Evolutionary conservation across 2,797 vertebrate species (phyloP).

Genomic region (Atherinosoma microstoma): DNA sequence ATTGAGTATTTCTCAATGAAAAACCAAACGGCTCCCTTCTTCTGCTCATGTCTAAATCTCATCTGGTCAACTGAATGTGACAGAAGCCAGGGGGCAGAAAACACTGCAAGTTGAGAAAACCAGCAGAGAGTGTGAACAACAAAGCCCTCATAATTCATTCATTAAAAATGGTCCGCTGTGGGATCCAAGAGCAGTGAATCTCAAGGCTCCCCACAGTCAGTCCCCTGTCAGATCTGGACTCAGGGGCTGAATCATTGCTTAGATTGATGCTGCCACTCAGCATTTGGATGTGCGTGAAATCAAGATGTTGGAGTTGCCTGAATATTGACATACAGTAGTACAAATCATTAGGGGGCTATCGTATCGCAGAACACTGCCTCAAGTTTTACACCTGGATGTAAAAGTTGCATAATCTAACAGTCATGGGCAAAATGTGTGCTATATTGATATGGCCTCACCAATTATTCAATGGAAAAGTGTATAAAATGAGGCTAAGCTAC

Average conservation of each 20-base stretch:
- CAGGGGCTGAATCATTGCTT: slow-evolving; percentile 34
- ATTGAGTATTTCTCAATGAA: slow-evolving; percentile 52
- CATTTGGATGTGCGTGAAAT: slow-evolving; percentile 31
- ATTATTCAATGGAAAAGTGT: slow-evolving; percentile 40
- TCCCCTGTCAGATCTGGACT: slow-evolving; percentile 29
- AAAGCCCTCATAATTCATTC: slow-evolving; percentile 49
- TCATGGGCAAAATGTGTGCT: slow-evolving; percentile 36
- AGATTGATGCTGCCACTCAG: slow-evolving; percentile 33
- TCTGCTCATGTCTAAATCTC: slow-evolving; percentile 29
- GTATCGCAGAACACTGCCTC: slow-evolving; percentile 5
- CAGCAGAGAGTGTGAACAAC: slow-evolving; percentile 7
- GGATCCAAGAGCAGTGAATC: slow-evolving; percentile 34
- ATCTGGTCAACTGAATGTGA: slow-evolving; percentile 46
- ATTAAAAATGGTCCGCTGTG: slow-evolving; percentile 34
- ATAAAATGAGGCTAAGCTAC: slow-evolving; percentile 41
- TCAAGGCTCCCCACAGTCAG: slow-evolving; percentile 32
- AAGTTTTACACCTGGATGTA: slow-evolving; percentile 20
- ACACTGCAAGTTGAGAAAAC: slow-evolving; percentile 20
- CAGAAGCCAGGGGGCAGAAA: slow-evolving; percentile 36
- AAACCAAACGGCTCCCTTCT: slow-evolving; percentile 38
- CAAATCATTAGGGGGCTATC: slow-evolving; percentile 17
- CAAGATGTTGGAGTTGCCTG: slow-evolving; percentile 12
- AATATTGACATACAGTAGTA: slow-evolving; percentile 3
- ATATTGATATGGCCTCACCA: slow-evolving; percentile 46
- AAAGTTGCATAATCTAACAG: slow-evolving; percentile 40